Percentiles rank a stretch among this genome's conserved stretches.
These are phyloP conservation scores for Operophtera brumata DNA, from an alignment of 2,888 invertebrate genomes.

Conservation along the genomic window DNA sequence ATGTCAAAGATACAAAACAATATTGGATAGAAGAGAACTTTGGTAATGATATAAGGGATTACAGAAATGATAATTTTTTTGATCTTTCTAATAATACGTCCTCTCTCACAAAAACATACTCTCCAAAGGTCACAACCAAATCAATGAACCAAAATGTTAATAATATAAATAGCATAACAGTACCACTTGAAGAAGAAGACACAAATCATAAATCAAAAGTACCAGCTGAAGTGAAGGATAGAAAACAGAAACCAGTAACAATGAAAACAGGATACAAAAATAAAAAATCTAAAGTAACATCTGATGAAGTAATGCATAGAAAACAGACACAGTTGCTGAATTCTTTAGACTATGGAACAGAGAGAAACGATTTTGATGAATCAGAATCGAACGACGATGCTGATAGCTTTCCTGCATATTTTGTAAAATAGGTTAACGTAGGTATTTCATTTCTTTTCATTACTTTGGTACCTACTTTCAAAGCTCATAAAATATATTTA, in stretches of 20 bases:
- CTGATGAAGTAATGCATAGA: slow-evolving; percentile 45
- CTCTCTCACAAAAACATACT: slow-evolving; percentile 1
- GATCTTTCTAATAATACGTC: background rate
- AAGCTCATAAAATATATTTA: too few species aligned
- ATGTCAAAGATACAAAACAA: slow-evolving; percentile 24
- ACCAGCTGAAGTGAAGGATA: slow-evolving; percentile 44
- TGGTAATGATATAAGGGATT: slow-evolving; percentile 37
- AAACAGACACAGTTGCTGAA: slow-evolving; percentile 58
- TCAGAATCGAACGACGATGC: slow-evolving; percentile 47
- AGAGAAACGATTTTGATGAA: slow-evolving; percentile 44
- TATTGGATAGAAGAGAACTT: slow-evolving; percentile 52
- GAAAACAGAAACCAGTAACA: slow-evolving; percentile 54
- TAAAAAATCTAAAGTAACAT: slow-evolving; percentile 27
- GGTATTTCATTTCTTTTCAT: too few species aligned
- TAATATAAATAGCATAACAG: slow-evolving; percentile 43
- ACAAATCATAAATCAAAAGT: slow-evolving; percentile 29
- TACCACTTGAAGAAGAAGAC: slow-evolving; percentile 37
- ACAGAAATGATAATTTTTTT: slow-evolving; percentile 11
- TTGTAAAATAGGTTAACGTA: slow-evolving; percentile 28
- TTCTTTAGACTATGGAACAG: slow-evolving; percentile 60
- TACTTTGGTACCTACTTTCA: too few species aligned
- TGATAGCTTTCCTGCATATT: slow-evolving; percentile 45
- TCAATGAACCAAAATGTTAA: slow-evolving; percentile 1
- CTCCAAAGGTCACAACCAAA: slow-evolving; percentile 10
- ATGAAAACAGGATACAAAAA: slow-evolving; percentile 29